Evolutionary conservation across 1,140 invertebrate genomes (phyloP), one percentile per base, ranked within the genome.

Genomic region (Rhizoglyphus robini): DNA sequence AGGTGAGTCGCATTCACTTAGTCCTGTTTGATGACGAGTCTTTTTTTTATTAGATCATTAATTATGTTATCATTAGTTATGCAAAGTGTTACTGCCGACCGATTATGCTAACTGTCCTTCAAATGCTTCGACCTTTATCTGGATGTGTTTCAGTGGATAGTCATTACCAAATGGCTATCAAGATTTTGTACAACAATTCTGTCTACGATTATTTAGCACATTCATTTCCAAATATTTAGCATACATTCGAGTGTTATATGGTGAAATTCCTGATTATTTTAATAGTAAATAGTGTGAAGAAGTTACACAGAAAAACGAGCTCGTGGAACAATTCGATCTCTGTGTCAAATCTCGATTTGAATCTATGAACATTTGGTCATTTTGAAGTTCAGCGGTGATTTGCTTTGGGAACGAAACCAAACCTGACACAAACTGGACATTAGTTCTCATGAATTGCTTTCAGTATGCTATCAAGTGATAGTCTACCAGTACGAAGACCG

Each of bases 1-100:
- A 64, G 46, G 63, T 51, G 5, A n/a, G n/a, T n/a, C n/a, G n/a
- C n/a, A n/a, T n/a, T n/a, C n/a, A n/a, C n/a, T n/a, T n/a, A n/a
- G n/a, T n/a, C n/a, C n/a, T n/a, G n/a, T n/a, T n/a, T n/a, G n/a
- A n/a, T n/a, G n/a, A 8, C 31, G 8, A 54, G 23, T 32, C 23
- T 54, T 54, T 8, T n/a, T n/a, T 54, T 54, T 15, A n/a, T 8
- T 32, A 54, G 51, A 54, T 54, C 20, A 54, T 54, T 32, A 54
- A 54, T n/a, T n/a, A n/a, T n/a, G n/a, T n/a, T n/a, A n/a, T n/a
- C n/a, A n/a, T n/a, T n/a, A 20, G 51, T 54, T 8, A 23, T 54
- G 8, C 51, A 54, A 32, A 8, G 31, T 11, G 15, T 23, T 8
- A 54, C 51, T 8, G 8, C 15, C 8, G 8, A 5, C 23, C 51